Base-by-base conservation (phyloP, 2,797 vertebrate genomes). In the Merluccius polli region DNA sequence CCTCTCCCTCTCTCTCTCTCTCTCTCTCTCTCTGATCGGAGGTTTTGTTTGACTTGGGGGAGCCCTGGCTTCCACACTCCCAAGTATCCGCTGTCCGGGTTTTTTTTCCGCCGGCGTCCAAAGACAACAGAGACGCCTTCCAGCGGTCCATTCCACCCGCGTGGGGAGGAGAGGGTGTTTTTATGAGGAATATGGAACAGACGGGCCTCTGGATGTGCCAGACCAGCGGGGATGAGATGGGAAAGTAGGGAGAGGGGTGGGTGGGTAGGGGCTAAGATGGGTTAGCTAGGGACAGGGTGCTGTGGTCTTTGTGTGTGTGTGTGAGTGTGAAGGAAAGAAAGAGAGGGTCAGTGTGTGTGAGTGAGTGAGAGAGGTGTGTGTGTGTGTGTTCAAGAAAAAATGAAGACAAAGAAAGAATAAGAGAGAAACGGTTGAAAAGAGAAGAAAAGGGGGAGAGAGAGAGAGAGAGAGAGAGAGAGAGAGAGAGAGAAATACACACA, bases 41-140 rank as follows among this genome's bases (percentile, higher is more conserved):
- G 79, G 84, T 79, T 70, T 72, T 88, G 85, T 90, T 91, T 89
- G 81, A 90, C 87, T 83, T 81, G 78, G 83, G 84, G 81, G 75
- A 67, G 82, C 84, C 86, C 31, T 4, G 36, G 10, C 70, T 78
- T 81, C 87, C 74, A 88, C 86, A 84, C 83, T 89, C 82, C 82
- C 83, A 83, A 73, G 72, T 75, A 76, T 33, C 24, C 79, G 11
- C 29, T 78, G 13, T 21, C 67, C 69, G 36, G 68, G 63, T 41
- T 70, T 74, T 84, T 3, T 15, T 73, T 36, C 6, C 13, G 44
- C 12, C 8, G 52, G 24, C 15, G 77, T 91, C 91, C 92, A 93
- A 94, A 87, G 86, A 90, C 91, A 94, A 93, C 72, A 90, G 44
- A 73, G 80, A 24, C 2, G 24, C 72, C 76, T 86, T 91, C 90